Base-by-base conservation (phyloP, 2,113 vertebrate species). In the Choloepus hoffmanni region DNA sequence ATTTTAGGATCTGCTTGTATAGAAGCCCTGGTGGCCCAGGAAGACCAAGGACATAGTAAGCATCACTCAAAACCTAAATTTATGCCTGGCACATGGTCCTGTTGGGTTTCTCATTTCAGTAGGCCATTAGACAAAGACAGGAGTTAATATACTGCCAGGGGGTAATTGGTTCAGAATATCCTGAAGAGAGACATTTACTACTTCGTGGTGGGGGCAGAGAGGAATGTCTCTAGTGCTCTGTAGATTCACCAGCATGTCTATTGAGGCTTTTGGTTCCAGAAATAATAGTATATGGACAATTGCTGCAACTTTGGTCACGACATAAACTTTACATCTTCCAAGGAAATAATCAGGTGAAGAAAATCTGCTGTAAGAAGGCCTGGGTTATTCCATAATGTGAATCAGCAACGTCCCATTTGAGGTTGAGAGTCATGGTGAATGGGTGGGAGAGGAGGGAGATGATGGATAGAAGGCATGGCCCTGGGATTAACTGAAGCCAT, bases 401-500 rank as follows among this genome's bases (percentile, higher is more conserved):
- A 48, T 33, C 50, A 62, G n/a, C 23, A 74, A 1, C 5, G n/a
- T 5, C 10, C 7, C 43, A 40, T 15, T 16, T 36, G 45, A 63
- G 45, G 7, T 21, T 55, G 55, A 55, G 23, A 10, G 30, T 40
- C 13, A 68, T 19, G 18, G 14, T 21, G 24, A 48, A 7, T 13
- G 40, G 18, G 2, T 67, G 60, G 48, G 45, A 14, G 16, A 83
- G 26, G 40, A 24, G 76, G 14, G 50, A 84, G 33, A 14, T 63
- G 23, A 8, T 21, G 15, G 30, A 12, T 2, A 2, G 7, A 53
- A 11, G n/a, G 50, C 0, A 2, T 53, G 60, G 10, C 33, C 4
- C 55, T 36, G 18, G 68, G 76, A 77, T 30, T 18, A 30, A 55
- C 10, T 4, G 28, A 28, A 65, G 6, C 23, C 26, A 28, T 28